phyloP scores from a whole-genome alignment of 1,140 invertebrate genomes.

The Condylostylus longicornis region DNA sequence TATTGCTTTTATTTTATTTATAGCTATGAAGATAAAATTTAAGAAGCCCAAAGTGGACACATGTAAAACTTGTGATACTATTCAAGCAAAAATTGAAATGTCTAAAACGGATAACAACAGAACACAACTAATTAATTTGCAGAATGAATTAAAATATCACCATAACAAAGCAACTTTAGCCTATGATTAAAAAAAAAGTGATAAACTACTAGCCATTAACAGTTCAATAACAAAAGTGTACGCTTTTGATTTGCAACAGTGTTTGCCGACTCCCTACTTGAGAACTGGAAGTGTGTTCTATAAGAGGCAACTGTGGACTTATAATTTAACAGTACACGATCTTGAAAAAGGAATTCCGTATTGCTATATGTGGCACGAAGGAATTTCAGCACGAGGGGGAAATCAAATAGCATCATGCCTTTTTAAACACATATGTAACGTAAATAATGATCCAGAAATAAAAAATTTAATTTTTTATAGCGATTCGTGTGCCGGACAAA shows the following conservation, averaged over 20 bases:
- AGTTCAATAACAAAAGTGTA: constrained; percentile 7
- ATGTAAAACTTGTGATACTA: constrained; percentile 13
- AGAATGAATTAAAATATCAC: no score
- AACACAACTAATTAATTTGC: no score
- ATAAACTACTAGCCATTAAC: constrained; percentile 6
- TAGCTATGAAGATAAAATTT: constrained; percentile 12
- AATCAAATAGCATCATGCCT: constrained; percentile 16
- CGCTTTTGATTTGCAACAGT: constrained; percentile 27
- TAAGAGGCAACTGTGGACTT: constrained; percentile 27
- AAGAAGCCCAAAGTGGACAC: constrained; percentile 15
- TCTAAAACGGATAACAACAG: constrained; percentile 5
- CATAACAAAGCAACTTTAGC: neutral
- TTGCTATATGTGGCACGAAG: constrained; percentile 29
- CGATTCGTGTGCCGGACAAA: constrained; percentile 24
- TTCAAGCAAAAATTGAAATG: constrained; percentile 7
- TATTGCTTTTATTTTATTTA: no score
- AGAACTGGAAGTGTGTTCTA: constrained; percentile 22
- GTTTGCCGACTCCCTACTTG: constrained; percentile 22
- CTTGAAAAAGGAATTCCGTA: constrained; percentile 9
- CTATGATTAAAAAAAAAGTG: constrained; percentile 4
- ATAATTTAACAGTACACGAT: constrained; percentile 28
- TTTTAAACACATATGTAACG: constrained; percentile 12
- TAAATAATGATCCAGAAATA: constrained; percentile 7
- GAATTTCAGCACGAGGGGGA: constrained; percentile 15
- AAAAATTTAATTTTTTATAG: constrained; percentile 20